Evolutionary conservation across 2,888 invertebrate genomes (phyloP).

Genomic region (Acronicta leporina): DNA sequence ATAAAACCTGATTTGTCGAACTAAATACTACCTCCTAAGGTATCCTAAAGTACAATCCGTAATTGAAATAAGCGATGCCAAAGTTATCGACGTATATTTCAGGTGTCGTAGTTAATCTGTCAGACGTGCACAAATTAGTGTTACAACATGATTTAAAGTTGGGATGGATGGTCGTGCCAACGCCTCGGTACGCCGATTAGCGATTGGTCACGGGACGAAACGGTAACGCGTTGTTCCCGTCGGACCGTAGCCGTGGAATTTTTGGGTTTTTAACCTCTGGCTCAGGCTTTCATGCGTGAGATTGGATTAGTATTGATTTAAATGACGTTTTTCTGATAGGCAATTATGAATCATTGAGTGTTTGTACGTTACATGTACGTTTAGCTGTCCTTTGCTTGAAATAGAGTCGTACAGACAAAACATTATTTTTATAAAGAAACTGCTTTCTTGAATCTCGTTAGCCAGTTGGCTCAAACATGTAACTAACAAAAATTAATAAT

Average conservation of each 20-base stretch:
- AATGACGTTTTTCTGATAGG: slow-evolving; percentile 18
- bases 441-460: no score
- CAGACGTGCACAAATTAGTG: slow-evolving; percentile 62
- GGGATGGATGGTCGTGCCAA: slow-evolving; percentile 56
- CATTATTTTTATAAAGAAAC: no score
- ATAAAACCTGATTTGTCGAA: slow-evolving; percentile 42
- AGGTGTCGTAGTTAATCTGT: slow-evolving; percentile 58
- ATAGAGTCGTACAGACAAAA: no score
- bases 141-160: slow-evolving; percentile 54
- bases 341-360: slow-evolving; percentile 27
- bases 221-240: slow-evolving; percentile 54
- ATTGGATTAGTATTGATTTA: slow-evolving; percentile 21
- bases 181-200: slow-evolving; percentile 63
- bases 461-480: background rate
- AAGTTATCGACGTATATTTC: slow-evolving; percentile 40
- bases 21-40: slow-evolving; percentile 3
- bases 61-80: slow-evolving; percentile 35
- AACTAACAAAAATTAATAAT: background rate
- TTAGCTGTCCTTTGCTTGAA: no score
- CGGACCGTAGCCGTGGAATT: slow-evolving; percentile 55
- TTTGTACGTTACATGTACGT: slow-evolving; percentile 16
- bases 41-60: slow-evolving; percentile 16
- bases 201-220: slow-evolving; percentile 69
- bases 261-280: slow-evolving; percentile 34
- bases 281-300: slow-evolving; percentile 13